A percentile compares a stretch with the other conserved stretches of the same genome.
These are phyloP conservation scores for Cephus pygmeus DNA, from an alignment of 2,888 invertebrate species.

Conservation along the genomic window DNA sequence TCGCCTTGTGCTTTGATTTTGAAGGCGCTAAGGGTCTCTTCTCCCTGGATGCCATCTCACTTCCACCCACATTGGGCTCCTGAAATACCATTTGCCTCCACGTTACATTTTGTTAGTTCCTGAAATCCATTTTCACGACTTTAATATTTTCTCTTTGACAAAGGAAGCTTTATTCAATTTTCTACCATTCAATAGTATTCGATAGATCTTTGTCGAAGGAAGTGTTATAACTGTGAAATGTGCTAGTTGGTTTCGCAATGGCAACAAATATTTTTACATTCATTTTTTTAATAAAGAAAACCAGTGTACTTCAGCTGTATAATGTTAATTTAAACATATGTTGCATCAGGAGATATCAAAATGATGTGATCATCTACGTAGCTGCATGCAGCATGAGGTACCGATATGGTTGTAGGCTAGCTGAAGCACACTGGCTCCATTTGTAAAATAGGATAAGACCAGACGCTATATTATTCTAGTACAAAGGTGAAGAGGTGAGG, in stretches of 20 bases:
- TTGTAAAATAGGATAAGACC: neutral
- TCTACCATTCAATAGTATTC: neutral
- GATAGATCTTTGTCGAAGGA: neutral
- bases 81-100: slow-evolving; percentile 28
- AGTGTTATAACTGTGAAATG: neutral
- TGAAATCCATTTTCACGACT: neutral
- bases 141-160: neutral
- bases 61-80: slow-evolving; percentile 66
- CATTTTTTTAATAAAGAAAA: neutral
- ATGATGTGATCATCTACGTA: neutral
- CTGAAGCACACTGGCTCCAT: neutral
- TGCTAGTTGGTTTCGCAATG: neutral
- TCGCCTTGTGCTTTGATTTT: slow-evolving; percentile 63
- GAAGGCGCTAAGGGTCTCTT: slow-evolving; percentile 65
- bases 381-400: neutral
- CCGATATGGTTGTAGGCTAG: neutral
- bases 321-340: neutral
- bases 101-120: neutral
- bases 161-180: neutral
- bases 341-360: neutral
- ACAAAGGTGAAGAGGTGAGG: neutral
- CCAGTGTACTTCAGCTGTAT: neutral
- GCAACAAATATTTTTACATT: neutral
- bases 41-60: slow-evolving; percentile 67
- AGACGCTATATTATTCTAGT: neutral